Percentiles rank a stretch among this genome's conserved stretches.
phyloP scores from a whole-genome alignment of 2,888 invertebrate genomes.

The Leptogaster cylindrica region DNA sequence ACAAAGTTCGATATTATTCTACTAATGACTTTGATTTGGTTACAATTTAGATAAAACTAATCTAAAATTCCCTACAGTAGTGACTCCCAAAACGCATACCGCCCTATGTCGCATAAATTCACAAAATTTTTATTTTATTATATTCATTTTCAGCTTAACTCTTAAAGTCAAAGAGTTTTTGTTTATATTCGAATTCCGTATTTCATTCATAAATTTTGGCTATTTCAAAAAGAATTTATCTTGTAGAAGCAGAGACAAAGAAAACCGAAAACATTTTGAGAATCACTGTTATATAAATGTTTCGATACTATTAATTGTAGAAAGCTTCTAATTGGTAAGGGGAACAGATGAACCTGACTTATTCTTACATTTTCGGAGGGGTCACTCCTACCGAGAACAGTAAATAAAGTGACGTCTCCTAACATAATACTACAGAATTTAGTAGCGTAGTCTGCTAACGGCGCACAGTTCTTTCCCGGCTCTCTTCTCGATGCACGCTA shows the following conservation, averaged over 20 bases:
- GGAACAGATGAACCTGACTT: slow-evolving; percentile 8
- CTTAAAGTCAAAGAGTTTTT: too few species aligned
- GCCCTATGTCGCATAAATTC: too few species aligned
- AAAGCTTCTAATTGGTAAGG: too few species aligned
- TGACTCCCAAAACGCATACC: too few species aligned
- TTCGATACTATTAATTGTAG: too few species aligned
- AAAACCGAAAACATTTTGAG: too few species aligned
- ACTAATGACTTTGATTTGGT: slow-evolving; percentile 27
- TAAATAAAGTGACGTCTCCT: not conserved
- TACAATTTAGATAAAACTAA: slow-evolving; percentile 7
- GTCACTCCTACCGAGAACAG: not conserved
- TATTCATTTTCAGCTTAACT: too few species aligned
- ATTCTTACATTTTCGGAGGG: not conserved
- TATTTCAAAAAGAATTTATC: too few species aligned
- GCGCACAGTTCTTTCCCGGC: slow-evolving; percentile 69
- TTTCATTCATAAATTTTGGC: too few species aligned
- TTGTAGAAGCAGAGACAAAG: too few species aligned
- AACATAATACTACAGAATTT: not conserved
- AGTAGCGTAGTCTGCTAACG: slow-evolving; percentile 54
- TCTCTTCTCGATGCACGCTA: slow-evolving; percentile 71
- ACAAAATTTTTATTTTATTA: too few species aligned
- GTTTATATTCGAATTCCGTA: not conserved
- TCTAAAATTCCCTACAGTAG: not conserved
- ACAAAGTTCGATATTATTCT: slow-evolving; percentile 4
- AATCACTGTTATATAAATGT: not conserved